Evolutionary conservation across 2,113 vertebrate genomes (phyloP), one percentile per base, ranked within the genome.

Genomic region (Anoplopoma fimbria): DNA sequence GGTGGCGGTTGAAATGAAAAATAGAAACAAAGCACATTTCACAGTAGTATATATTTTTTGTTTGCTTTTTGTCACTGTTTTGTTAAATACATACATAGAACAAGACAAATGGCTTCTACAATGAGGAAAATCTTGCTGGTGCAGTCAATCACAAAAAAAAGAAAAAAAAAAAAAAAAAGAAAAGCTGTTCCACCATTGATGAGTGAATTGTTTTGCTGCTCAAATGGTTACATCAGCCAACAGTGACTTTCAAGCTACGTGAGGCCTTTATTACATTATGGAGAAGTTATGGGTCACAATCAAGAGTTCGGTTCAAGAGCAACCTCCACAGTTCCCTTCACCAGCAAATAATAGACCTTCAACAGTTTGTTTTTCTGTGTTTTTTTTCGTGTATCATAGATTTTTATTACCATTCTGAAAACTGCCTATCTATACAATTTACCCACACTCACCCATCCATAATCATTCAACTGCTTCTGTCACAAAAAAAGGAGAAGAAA

Each of bases 31-130:
- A 82, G 91, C 90, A 96, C 91, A 88, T 89, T 94, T 95, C 91
- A 95, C 94, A 94, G 92, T 92, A 91, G 91, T 93, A 89, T 86
- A 89, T 89, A 88, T 89, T 85, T 90, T 91, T 90, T 87, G 61
- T 89, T 92, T 85, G 76, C 74, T 89, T 90, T 91, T 92, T 88
- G 82, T 91, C 49, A 77, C 62, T 72, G 87, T 91, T n/a, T 93
- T 91, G 83, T 93, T 93, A 91, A 91, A 90, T 92, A 94, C 92
- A 90, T 79, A 93, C 84, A 93, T 81, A 87, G 87, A 91, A 91
- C 91, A 92, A 89, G 84, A 95, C 92, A 90, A 83, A 90, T 91
- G 88, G 90, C 88, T 92, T 93, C 90, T 76, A 91, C 82, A 81
- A 80, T 81, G 86, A 89, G 84, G 80, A 78, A 81, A 79, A 75